Percentiles rank a stretch among this genome's conserved stretches.
Evolutionary conservation across 2,113 vertebrate species (phyloP).

Genomic region (Melanerpes formicivorus): DNA sequence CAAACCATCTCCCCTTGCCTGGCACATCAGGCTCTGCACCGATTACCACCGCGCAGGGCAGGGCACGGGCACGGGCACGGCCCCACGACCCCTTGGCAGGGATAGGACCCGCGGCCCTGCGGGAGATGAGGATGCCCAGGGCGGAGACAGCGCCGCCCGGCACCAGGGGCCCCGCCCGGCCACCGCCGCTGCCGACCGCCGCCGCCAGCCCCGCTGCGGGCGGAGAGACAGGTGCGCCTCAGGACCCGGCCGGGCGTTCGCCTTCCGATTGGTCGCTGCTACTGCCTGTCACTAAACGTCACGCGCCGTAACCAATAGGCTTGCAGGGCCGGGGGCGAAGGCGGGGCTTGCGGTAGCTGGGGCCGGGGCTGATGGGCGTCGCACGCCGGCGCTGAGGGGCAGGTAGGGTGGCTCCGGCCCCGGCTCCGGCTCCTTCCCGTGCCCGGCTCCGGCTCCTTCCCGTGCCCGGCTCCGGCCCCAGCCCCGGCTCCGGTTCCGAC

Average conservation of each 20-base stretch:
- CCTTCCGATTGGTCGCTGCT: not conserved
- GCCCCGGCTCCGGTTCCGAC: no score
- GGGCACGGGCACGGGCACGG: not conserved
- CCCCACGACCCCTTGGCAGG: not conserved
- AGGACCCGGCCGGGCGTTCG: rapidly evolving
- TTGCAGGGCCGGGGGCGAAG: rapidly evolving
- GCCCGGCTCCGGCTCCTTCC: no score
- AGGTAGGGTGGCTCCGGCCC: not conserved
- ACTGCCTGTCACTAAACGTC: rapidly evolving
- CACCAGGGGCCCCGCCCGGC: no score
- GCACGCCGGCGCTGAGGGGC: not conserved
- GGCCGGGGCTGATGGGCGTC: not conserved
- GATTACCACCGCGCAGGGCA: no score
- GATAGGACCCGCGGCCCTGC: not conserved
- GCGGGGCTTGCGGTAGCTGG: not conserved
- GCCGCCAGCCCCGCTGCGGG: rapidly evolving
- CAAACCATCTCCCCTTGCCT: no score
- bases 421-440: slow-evolving; percentile 32
- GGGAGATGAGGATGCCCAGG: no score
- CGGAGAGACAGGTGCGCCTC: not conserved
- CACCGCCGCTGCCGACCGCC: no score
- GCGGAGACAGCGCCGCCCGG: no score
- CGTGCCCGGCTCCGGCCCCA: no score
- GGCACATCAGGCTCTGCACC: no score
- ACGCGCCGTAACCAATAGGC: rapidly evolving